Evolutionary conservation across 2,888 invertebrate genomes (phyloP).

Genomic region (Megamerina dolium): DNA sequence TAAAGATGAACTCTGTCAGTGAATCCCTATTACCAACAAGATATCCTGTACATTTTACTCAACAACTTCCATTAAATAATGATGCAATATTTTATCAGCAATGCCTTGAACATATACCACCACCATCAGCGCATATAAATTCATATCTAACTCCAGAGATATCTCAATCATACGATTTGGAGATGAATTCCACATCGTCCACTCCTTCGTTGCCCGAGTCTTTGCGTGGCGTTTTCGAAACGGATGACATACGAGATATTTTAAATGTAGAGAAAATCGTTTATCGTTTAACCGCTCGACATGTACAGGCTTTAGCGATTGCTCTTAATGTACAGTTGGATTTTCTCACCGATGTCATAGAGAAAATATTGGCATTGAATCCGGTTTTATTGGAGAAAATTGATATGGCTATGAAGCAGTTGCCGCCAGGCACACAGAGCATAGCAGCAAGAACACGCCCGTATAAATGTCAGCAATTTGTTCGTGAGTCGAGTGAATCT

Average conservation of each 20-base stretch:
- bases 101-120: too few relatives aligned
- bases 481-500: too few relatives aligned
- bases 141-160: constrained; percentile 22
- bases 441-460: not conserved
- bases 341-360: constrained; percentile 25
- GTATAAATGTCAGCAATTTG: too few relatives aligned
- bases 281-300: constrained; percentile 29
- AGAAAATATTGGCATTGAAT: constrained; percentile 25
- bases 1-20: not conserved
- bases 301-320: constrained; percentile 31
- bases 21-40: constrained; percentile 24
- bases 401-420: constrained; percentile 12
- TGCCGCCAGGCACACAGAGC: not conserved
- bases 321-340: constrained; percentile 28
- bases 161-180: constrained; percentile 13
- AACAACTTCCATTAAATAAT: too few relatives aligned
- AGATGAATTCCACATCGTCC: constrained; percentile 17
- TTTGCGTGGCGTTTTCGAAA: constrained; percentile 32
- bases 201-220: constrained; percentile 36
- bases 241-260: constrained; percentile 26
- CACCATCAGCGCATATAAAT: too few relatives aligned
- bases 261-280: constrained; percentile 26
- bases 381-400: constrained; percentile 18
- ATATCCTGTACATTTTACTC: constrained; percentile 35
- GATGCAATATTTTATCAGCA: too few relatives aligned